Evolutionary conservation across 2,797 vertebrate species (phyloP), one percentile per base, ranked within the genome.

Genomic region (Pangasius larnaudii): DNA sequence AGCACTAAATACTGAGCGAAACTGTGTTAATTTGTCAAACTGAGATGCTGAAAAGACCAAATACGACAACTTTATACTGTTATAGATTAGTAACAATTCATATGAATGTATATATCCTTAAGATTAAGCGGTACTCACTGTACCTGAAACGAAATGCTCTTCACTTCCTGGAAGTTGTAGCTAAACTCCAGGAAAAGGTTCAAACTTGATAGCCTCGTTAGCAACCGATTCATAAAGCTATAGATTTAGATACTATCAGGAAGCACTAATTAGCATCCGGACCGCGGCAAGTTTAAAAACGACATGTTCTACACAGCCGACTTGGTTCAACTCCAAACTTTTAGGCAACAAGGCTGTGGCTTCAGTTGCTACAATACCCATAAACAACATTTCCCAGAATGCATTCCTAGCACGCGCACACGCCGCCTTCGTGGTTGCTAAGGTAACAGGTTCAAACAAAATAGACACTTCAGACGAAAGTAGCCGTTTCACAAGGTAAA

Each of bases 341-440:
- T 36, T 39, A 59, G n/a, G 1, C 49, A 19, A 33, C 27, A 39
- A 63, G 16, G n/a, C 10, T 81, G 77, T 59, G 30, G 49, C 30
- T 59, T 19, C 13, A 24, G 16, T 3, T 4, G 16, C 88, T 51
- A 11, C 19, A 63, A 27, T 4, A 11, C 1, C 11, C 5, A 39
- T 14, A 59, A 56, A 90, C 86, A 86, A 86, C 91, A 85, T 42
- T 88, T 89, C 79, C 91, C 91, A 91, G 14, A 80, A 30, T 30
- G 71, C 90, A 71, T 18, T 84, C 71, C 86, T 6, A 2, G 27
- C 24, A 13, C 33, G 3, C 69, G 19, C 42, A 30, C 74, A 30
- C 46, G 5, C 79, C 67, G 36, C 27, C 67, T 8, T 56, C 14
- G 0, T 16, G 27, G 91, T 92, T 92, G 86, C 91, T 74, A 81